A percentile compares a stretch with the other conserved stretches of the same genome.
These are phyloP conservation scores for Bothrops jararaca DNA, from an alignment of 2,113 vertebrate genomes.

Conservation along the genomic window DNA sequence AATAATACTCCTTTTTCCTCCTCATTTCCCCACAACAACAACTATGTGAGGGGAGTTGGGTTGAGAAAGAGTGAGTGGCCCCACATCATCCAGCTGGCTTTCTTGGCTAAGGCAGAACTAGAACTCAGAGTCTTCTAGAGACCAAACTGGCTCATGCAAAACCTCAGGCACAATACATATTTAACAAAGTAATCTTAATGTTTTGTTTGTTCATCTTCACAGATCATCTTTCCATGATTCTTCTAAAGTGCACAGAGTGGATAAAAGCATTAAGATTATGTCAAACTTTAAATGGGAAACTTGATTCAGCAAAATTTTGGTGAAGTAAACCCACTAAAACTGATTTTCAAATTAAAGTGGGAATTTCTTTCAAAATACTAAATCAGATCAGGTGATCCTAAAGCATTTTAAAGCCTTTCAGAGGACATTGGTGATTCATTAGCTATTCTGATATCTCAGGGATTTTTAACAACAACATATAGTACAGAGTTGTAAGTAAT, in stretches of 20 bases:
- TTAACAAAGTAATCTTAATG: not conserved
- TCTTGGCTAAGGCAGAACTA: not conserved
- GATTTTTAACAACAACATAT: not conserved
- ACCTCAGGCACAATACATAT: not conserved
- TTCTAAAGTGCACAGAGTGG: not conserved
- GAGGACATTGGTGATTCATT: not conserved
- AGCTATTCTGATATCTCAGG: not conserved
- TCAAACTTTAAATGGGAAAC: not conserved
- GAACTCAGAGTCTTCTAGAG: too few species aligned
- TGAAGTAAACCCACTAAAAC: not conserved
- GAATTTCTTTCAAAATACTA: not conserved
- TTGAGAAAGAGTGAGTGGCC: too few species aligned
- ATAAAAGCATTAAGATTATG: not conserved
- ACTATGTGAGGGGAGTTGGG: too few species aligned
- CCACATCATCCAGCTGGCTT: too few species aligned
- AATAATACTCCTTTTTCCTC: too few species aligned
- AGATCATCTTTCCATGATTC: not conserved
- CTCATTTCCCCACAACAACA: too few species aligned
- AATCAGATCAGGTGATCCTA: not conserved
- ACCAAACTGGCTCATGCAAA: not conserved
- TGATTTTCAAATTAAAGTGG: not conserved
- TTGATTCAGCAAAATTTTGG: not conserved
- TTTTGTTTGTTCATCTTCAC: not conserved
- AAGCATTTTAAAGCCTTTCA: not conserved
- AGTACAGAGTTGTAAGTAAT: not conserved